These are phyloP conservation scores for Hyaena hyaena DNA, from an alignment of 2,113 vertebrate genomes.

Conservation along the genomic window DNA sequence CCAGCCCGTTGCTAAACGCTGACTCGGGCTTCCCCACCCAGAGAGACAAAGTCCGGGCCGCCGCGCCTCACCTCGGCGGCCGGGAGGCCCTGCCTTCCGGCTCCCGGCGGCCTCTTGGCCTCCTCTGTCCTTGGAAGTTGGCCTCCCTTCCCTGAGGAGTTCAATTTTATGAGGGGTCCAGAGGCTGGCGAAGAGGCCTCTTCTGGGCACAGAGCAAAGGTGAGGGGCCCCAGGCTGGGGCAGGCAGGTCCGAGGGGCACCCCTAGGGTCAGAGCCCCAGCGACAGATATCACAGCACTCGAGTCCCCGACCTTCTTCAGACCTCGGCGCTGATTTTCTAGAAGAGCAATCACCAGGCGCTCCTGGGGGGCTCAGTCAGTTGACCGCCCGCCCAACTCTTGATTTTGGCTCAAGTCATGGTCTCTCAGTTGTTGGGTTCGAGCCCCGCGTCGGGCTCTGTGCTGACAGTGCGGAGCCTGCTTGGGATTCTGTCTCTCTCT, in stretches of 20 bases:
- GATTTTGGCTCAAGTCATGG: too few relatives aligned
- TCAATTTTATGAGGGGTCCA: conserved; percentile 8
- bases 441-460: too few relatives aligned
- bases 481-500: too few relatives aligned
- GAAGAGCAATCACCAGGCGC: neutral
- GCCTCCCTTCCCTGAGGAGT: neutral
- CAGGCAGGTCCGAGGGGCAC: neutral
- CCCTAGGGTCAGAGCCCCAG: neutral
- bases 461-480: too few relatives aligned
- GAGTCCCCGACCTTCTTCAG: neutral
- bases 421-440: too few relatives aligned
- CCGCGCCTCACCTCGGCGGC: neutral
- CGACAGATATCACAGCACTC: neutral
- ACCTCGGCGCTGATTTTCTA: neutral
- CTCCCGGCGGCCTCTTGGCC: neutral
- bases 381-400: too few relatives aligned
- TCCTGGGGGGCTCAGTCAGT: too few relatives aligned
- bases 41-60: conserved; percentile 47
- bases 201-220: conserved; percentile 6
- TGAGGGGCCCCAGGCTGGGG: neutral
- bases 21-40: neutral
- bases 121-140: neutral
- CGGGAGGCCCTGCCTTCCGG: neutral
- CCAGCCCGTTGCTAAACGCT: neutral
- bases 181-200: neutral